Base-by-base conservation (phyloP, 2,113 vertebrate species). In the cat (Felis catus) region DNA sequence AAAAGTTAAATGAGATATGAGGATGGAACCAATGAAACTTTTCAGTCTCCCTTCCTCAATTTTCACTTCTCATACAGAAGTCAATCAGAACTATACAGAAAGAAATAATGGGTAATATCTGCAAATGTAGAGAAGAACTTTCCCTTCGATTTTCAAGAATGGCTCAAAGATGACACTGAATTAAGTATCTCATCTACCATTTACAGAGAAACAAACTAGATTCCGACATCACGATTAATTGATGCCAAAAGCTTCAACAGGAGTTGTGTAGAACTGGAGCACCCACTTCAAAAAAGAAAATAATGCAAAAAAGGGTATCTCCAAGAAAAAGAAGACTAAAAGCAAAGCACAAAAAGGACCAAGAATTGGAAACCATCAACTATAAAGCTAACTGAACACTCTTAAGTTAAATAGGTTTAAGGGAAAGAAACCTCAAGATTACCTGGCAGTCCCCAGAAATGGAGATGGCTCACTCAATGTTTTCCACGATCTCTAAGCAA, bases 1-100 rank as follows among this genome's bases (percentile, higher is more conserved):
- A 95, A 98, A 97, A 90, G 55, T 39, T 87, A 96, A 96, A 79
- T 94, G 97, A 93, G 70, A 63, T 70, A 95, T 89, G 76, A 82
- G 61, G 55, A 94, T 68, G 61, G 53, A 97, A 83, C 74, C 51
- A 97, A 66, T 80, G 23, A 91, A 88, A 82, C 7, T 58, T 89
- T 79, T 71, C 91, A 16, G 53, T 11, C 65, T 81, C 76, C 89
- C 58, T 85, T 85, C 41, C 92, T 89, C 83, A 96, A 48, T 94
- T 93, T 58, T 88, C 14, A 87, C 5, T 39, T 66, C 61, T 85
- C 83, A 91, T 12, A 76, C 7, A 78, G 53, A 93, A 89, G 33
- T 61, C 92, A 87, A 68, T 88, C 74, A 94, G 61, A 97, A 86
- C 80, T 41, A 53, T 39, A 86, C 12, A 95, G 74, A 96, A 94